Evolutionary conservation across 2,797 vertebrate genomes (phyloP).

Genomic region (Scomberomorus guttatus): DNA sequence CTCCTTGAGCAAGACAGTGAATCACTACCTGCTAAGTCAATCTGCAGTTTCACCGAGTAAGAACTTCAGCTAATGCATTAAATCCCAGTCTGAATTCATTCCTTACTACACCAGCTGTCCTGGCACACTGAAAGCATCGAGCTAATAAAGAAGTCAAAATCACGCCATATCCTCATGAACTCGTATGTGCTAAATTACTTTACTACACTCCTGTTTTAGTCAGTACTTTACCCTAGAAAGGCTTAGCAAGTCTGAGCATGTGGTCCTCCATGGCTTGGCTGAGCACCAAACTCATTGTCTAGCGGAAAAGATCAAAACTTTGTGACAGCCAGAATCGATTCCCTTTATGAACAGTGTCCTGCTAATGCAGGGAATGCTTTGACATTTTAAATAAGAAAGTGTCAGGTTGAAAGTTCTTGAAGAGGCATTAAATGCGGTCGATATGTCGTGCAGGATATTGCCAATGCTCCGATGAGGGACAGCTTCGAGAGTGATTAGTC

Average conservation of each 20-base stretch:
- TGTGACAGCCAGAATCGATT: constrained; percentile 41
- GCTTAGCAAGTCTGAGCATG: background rate
- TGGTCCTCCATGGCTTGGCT: background rate
- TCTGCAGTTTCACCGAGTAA: constrained; percentile 16
- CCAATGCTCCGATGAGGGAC: constrained; percentile 36
- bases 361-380: constrained; percentile 49
- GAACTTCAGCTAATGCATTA: constrained; percentile 4
- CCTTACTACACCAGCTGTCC: background rate
- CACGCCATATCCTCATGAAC: background rate
- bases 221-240: background rate
- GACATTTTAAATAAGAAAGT: constrained; percentile 66
- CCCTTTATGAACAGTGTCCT: constrained; percentile 39
- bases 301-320: constrained; percentile 18
- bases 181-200: background rate
- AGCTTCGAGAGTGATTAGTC: constrained; percentile 67
- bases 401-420: constrained; percentile 65
- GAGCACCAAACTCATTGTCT: constrained; percentile 9
- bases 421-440: constrained; percentile 54
- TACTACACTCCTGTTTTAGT: background rate
- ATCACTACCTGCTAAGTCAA: constrained; percentile 21
- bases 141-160: constrained; percentile 7
- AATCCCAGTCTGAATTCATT: background rate
- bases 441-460: constrained; percentile 52
- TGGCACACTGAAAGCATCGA: constrained; percentile 9
- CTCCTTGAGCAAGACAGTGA: constrained; percentile 38